Conservation (phyloP, 2,113 vertebrate genomes). For the Corapipo altera region DNA sequence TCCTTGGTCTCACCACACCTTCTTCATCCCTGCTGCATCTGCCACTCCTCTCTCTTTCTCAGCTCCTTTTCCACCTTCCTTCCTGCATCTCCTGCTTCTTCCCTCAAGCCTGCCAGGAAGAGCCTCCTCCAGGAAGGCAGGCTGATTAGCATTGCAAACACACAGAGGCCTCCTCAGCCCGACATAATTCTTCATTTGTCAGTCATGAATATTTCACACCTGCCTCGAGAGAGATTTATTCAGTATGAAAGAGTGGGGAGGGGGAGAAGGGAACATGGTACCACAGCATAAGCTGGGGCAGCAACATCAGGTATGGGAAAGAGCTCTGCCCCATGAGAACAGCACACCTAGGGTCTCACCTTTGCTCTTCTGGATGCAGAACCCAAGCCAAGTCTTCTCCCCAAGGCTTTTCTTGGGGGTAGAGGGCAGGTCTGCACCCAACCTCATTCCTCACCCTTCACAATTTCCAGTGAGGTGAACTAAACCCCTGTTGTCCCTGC, state of each 20-base stretch:
- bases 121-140: slow-evolving; percentile 17
- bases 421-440: not conserved
- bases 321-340: not conserved
- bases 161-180: slow-evolving; percentile 20
- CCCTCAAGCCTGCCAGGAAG: not conserved
- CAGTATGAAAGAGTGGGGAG: not conserved
- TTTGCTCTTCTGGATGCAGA: not conserved
- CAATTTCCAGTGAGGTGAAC: not conserved
- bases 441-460: not conserved
- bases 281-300: not conserved
- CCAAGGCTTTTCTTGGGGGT: not conserved
- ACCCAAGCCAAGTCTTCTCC: not conserved
- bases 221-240: slow-evolving; percentile 48
- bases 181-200: slow-evolving; percentile 54
- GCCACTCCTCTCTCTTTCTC: not conserved
- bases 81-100: not conserved
- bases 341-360: not conserved
- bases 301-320: not conserved
- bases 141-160: slow-evolving; percentile 54
- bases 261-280: not conserved
- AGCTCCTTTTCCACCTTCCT: not conserved
- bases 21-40: not conserved
- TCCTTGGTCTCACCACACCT: not conserved
- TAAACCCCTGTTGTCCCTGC: not conserved
- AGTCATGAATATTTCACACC: slow-evolving; percentile 59